A percentile compares a stretch with the other conserved stretches of the same genome.
Conservation (phyloP, 2,797 vertebrate genomes). For the Florisuga fusca region DNA sequence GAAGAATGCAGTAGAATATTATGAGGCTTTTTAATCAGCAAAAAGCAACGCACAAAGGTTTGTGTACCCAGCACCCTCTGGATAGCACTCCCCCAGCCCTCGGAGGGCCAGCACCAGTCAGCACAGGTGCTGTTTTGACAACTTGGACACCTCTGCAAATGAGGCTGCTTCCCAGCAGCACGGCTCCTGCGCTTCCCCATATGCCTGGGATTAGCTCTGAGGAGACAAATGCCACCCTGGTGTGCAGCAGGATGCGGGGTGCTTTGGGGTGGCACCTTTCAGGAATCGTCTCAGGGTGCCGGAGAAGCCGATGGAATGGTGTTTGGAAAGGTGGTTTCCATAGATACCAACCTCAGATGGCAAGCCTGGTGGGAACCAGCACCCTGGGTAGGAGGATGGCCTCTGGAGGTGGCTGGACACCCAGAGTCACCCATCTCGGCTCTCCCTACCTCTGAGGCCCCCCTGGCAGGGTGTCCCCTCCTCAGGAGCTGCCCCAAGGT, state of each 20-base stretch:
- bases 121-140: conserved; percentile 72
- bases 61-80: neutral
- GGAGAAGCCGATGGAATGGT: conserved; percentile 11
- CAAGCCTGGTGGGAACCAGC: no score
- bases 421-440: neutral
- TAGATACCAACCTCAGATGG: conserved; percentile 40
- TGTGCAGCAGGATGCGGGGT: fast-evolving
- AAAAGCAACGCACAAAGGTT: conserved; percentile 7
- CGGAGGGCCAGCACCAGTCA: conserved; percentile 56
- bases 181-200: conserved; percentile 35
- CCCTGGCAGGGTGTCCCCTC: neutral
- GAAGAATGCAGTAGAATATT: neutral
- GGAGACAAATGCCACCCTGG: neutral
- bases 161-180: conserved; percentile 54
- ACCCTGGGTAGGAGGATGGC: neutral
- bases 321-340: conserved; percentile 52
- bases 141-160: conserved; percentile 68
- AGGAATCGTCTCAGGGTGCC: neutral
- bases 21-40: neutral
- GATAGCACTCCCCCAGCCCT: conserved; percentile 30
- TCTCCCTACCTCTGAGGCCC: neutral
- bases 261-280: neutral
- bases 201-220: conserved; percentile 14
- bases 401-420: neutral
- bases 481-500: neutral